Evolutionary conservation across 2,797 vertebrate genomes (phyloP), one percentile per base, ranked within the genome.

Genomic region (Phalanger gymnotis): DNA sequence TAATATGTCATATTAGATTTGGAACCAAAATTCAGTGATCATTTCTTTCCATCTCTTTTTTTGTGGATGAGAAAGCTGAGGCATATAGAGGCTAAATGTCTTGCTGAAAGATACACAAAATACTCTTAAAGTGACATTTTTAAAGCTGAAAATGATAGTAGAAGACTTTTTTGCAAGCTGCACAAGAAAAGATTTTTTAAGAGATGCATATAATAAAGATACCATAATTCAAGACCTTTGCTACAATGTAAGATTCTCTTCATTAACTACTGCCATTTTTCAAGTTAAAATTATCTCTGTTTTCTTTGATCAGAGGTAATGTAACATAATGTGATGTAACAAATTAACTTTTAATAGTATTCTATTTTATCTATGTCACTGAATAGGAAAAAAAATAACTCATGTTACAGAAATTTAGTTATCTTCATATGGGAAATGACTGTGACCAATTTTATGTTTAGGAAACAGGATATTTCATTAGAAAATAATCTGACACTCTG

Each of bases 391-490:
- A 1, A 93, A n/a, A 56, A 56, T 6, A 0, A 56, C 61, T 90
- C 22, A 27, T 55, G 16, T 94, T 89, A 97, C 92, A 27, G 53
- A 92, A 73, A 2, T 0, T 51, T 47, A 27, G 57, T 93, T 93
- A 53, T 40, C 10, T 94, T 31, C 2, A 54, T 90, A 25, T 91
- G 25, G 51, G 0, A 93, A 96, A 40, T 73, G 28, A 90, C 3
- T 94, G 27, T 91, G 56, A 92, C 2, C 7, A 92, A 54, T 73
- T 93, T 97, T 92, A 94, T 90, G 90, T 5, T 93, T 96, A 25
- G 92, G 47, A 61, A 95, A 54, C 1, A 92, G 25, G 2, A 30
- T 2, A 7, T 53, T 97, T 96, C 40, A 94, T 92, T 95, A 90
- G 31, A 57, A 95, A 98, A 93, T 56, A 94, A 14, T 16, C 57